Base-by-base conservation (phyloP, 1,140 invertebrate species). In the Drosophila suzukii region DNA sequence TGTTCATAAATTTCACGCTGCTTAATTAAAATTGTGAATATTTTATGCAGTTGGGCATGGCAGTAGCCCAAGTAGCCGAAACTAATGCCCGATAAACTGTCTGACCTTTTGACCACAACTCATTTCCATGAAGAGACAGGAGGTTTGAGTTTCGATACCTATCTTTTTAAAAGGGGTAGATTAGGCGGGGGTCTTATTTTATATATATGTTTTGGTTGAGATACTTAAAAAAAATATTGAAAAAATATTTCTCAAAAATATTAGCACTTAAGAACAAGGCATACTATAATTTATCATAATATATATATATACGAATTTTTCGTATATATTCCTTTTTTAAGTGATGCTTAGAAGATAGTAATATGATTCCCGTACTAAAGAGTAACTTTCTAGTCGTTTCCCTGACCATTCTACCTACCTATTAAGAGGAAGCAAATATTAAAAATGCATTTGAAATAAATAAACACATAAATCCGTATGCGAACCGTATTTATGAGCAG, bases 1-100 rank as follows among this genome's bases (percentile, higher is more conserved):
- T 71, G 67, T 71, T 71, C 67, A 71, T 71, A 71, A 71, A 71
- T 71, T 71, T 71, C 65, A 58, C 53, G 68, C 68, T 71, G 68
- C 66, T 71, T 71, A 71, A 71, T 71, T 71, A 71, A 71, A 71
- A 71, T 71, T 58, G 70, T 71, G 68, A 71, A 71, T 71, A 71
- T 71, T 71, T 71, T 71, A 71, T 71, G 68, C 68, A 71, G 67
- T 71, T 58, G 68, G 68, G 68, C 51, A 71, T 71, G 68, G 66
- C 68, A 71, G 68, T 71, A 71, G 67, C 67, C 51, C 67, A 71
- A 71, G 65, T 71, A 71, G 65, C 68, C 44, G 53, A 71, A 71
- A 71, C 68, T 71, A 71, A 71, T 71, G 66, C 66, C 68, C 68
- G 68, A 71, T 71, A 71, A 71, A 71, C 68, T 70, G 66, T 71